phyloP scores from a whole-genome alignment of 2,113 vertebrate species.

The Uria lomvia region DNA sequence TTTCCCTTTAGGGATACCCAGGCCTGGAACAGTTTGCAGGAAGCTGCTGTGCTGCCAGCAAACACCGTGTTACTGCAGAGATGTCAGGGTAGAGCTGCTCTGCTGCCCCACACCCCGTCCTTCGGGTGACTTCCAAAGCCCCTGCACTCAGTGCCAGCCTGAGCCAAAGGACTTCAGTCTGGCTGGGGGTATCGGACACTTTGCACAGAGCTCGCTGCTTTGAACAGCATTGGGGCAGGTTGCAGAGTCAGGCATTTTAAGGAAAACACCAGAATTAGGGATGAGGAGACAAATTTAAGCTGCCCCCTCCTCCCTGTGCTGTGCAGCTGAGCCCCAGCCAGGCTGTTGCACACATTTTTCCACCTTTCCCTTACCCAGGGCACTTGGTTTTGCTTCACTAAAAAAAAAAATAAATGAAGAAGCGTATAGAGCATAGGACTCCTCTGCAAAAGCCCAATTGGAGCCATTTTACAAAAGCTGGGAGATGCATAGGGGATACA shows the following conservation, averaged over 20 bases:
- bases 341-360: rapidly evolving
- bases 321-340: neutral
- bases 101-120: rapidly evolving
- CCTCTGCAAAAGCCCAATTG: neutral
- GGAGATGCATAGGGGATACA: too few relatives aligned
- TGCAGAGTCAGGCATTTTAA: rapidly evolving
- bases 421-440: rapidly evolving
- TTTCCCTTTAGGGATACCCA: too few relatives aligned
- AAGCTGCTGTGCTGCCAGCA: neutral
- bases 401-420: neutral
- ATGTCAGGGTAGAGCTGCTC: rapidly evolving
- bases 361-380: rapidly evolving
- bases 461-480: rapidly evolving
- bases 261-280: neutral
- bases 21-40: neutral
- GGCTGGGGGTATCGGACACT: rapidly evolving
- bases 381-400: too few relatives aligned
- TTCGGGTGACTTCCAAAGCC: neutral
- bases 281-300: neutral
- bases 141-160: rapidly evolving
- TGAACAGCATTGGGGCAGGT: rapidly evolving
- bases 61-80: neutral
- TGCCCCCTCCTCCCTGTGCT: rapidly evolving
- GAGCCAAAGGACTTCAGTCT: too few relatives aligned
- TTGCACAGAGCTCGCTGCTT: neutral